Percentiles rank a stretch among this genome's conserved stretches.
Conservation (phyloP, 2,113 vertebrate genomes). For the Petromus typicus region DNA sequence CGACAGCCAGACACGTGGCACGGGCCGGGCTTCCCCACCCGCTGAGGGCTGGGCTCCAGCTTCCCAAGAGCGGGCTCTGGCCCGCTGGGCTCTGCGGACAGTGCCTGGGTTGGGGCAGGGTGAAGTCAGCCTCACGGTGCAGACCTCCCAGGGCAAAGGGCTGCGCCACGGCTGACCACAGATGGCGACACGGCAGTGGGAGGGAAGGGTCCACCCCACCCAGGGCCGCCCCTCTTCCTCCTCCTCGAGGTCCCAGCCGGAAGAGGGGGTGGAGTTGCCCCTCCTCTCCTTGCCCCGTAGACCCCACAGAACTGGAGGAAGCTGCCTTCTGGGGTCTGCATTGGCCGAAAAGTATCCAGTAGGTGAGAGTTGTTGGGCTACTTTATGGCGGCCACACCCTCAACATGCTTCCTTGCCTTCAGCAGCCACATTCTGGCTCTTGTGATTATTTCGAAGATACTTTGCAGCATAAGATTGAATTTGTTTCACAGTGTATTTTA, state of each 20-base stretch:
- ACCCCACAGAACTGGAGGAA: background rate
- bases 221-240: too few species aligned
- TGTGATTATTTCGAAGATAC: conserved; percentile 18
- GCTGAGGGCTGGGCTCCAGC: background rate
- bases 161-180: background rate
- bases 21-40: background rate
- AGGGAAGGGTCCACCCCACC: background rate
- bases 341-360: background rate
- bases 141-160: background rate
- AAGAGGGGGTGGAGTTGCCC: background rate
- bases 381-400: background rate
- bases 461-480: conserved; percentile 24
- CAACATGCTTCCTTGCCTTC: background rate
- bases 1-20: accelerated
- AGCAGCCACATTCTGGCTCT: background rate
- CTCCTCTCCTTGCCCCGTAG: background rate
- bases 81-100: background rate
- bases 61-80: background rate
- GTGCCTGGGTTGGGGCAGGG: background rate
- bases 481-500: conserved; percentile 15
- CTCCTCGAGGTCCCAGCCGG: background rate
- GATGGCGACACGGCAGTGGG: background rate
- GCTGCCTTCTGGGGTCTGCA: background rate
- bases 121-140: background rate
- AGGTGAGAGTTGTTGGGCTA: background rate